Base-by-base conservation (phyloP, 2,797 vertebrate species). In the Hoplostethus mediterraneus region DNA sequence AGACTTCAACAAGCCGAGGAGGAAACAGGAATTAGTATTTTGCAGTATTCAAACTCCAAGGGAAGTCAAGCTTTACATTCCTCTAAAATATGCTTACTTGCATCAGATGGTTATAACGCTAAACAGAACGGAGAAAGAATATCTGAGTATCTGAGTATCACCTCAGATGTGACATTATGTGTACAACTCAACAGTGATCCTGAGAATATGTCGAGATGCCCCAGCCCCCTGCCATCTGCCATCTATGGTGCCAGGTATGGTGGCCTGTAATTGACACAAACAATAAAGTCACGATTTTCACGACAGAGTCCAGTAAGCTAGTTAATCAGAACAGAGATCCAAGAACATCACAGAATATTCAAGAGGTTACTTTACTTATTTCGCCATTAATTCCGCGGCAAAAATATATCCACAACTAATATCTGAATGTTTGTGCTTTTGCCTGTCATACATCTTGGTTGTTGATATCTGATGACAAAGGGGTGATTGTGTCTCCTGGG, bases 51-150 rank as follows among this genome's bases (percentile, higher is more conserved):
- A 11, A 64, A 61, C 52, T 65, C 54, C 59, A 70, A 79, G 53
- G 36, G 2, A 44, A 67, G 60, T 57, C 30, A 58, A 48, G 42
- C 52, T 51, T 67, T 17, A 77, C 68, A 59, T 28, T 16, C 7
- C 54, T 73, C 36, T 45, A 17, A 58, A 65, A 65, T 62, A 44
- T 36, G 49, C 75, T 72, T 75, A 67, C 59, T 66, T 64, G 48
- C 56, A 73, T 63, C 67, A 67, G 58, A 54, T 52, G 28, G 44
- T 11, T 6, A 17, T 49, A 71, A 65, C 59, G 14, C 14, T 8
- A 63, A 78, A 59, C n/a, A 71, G 11, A 66, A 48, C 2, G 63
- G 11, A 6, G 54, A 52, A 9, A 31, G 38, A 58, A 66, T 38
- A 12, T 62, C 74, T 67, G 51, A 9, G 13, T 6, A 17, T 8